Conservation (phyloP, 2,113 vertebrate genomes). For the Syngnathus typhle region DNA sequence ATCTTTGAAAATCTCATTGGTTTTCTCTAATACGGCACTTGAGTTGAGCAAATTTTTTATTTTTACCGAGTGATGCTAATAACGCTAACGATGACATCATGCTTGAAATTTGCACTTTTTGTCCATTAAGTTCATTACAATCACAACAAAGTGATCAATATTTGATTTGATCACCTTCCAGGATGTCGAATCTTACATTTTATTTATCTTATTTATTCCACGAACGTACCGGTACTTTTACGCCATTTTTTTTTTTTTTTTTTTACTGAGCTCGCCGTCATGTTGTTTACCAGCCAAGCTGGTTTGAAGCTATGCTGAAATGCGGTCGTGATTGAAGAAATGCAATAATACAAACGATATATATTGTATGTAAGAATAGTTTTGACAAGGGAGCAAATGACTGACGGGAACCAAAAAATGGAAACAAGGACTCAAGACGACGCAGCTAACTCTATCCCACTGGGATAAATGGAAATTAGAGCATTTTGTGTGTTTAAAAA, state of each 20-base stretch:
- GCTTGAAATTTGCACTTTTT: neutral
- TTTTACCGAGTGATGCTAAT: neutral
- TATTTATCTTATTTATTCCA: slow-evolving; percentile 18
- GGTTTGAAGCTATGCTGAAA: slow-evolving; percentile 15
- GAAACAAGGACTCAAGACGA: neutral
- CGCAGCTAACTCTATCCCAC: neutral
- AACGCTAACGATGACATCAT: neutral
- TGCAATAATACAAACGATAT: slow-evolving; percentile 27
- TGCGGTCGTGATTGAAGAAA: slow-evolving; percentile 26
- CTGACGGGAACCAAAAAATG: neutral
- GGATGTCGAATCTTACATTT: slow-evolving; percentile 8
- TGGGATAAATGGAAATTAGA: neutral
- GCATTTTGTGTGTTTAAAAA: neutral
- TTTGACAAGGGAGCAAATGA: slow-evolving; percentile 18
- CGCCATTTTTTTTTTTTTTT: slow-evolving; percentile 24
- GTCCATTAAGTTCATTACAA: neutral
- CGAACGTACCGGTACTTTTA: slow-evolving; percentile 37
- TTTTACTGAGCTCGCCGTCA: neutral
- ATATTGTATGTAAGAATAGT: neutral
- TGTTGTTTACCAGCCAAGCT: neutral
- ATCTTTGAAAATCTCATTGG: neutral
- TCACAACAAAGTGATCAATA: neutral
- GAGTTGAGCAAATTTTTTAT: neutral
- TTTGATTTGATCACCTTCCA: neutral
- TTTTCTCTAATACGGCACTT: neutral